phyloP scores from a whole-genome alignment of 1,140 invertebrate species.

The Lerema accius region DNA sequence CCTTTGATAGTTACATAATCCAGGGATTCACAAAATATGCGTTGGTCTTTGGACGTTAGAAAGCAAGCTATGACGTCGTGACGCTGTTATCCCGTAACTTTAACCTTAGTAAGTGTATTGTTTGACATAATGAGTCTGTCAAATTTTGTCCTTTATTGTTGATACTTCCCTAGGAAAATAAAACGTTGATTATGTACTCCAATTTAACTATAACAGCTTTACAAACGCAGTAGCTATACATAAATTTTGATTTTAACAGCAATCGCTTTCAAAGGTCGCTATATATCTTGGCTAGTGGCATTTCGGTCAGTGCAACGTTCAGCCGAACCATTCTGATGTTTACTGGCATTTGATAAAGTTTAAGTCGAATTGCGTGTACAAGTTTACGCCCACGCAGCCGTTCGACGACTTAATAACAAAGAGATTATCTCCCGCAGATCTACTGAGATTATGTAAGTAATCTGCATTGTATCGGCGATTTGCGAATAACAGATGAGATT shows the following conservation, averaged over 20 bases:
- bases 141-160: too few relatives aligned
- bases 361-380: slow-evolving; percentile 20
- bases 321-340: slow-evolving; percentile 16
- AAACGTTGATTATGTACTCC: too few relatives aligned
- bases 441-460: slow-evolving; percentile 22
- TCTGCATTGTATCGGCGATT: slow-evolving; percentile 9
- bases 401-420: slow-evolving; percentile 24
- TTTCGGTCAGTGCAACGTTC: slow-evolving; percentile 33
- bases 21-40: too few relatives aligned
- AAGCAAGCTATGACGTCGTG: too few relatives aligned
- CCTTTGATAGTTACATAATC: too few relatives aligned
- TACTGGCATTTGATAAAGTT: slow-evolving; percentile 38
- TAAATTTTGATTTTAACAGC: slow-evolving; percentile 36
- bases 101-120: too few relatives aligned
- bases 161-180: too few relatives aligned
- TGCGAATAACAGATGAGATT: neutral
- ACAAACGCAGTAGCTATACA: neutral
- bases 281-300: slow-evolving; percentile 39
- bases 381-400: slow-evolving; percentile 14
- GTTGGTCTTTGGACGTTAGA: too few relatives aligned
- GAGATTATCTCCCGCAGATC: slow-evolving; percentile 19
- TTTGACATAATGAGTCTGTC: too few relatives aligned
- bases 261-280: slow-evolving; percentile 33
- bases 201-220: too few relatives aligned
- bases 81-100: too few relatives aligned